Base-by-base conservation (phyloP, 1,140 invertebrate species). In the Cryptotermes secundus region DNA sequence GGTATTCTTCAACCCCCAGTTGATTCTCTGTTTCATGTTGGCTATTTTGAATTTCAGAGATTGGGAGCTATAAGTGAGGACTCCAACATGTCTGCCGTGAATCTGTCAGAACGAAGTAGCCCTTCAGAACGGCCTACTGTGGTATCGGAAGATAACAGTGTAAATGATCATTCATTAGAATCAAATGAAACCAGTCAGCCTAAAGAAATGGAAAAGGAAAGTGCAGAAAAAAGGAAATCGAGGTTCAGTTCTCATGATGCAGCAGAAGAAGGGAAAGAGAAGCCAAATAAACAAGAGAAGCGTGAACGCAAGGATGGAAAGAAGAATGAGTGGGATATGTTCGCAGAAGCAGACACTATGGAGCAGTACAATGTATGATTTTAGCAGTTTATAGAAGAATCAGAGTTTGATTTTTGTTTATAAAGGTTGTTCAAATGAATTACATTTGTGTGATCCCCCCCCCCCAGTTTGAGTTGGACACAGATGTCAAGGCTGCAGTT, bases 291-390 rank as follows among this genome's bases (percentile, higher is more conserved):
- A 79, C 86, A 85, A 79, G 87, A 89, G 85, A 88, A 90, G 88
- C 36, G 83, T 31, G 84, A 86, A 84, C 86, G 87, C 9, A 89
- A 91, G 86, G 85, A 86, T n/a, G 86, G 85, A 34, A 93, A 92
- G 86, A 89, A 90, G 72, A 91, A 93, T 81, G 93, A 95, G 87
- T 94, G 95, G 93, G 96, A 96, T 88, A 97, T 97, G 95, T 97
- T 97, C 90, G 95, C 96, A 7, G 96, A 97, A 89, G 95, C 95
- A 84, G 97, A 99, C 88, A 96, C 94, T 88, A 93, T 95, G 86
- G 94, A 94, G 65, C 94, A 96, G 90, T 95, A 96, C 88, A 94
- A 94, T 92, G 97, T 98, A 92, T 94, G 94, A 19, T 49, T 49
- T 49, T 49, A 49, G 45, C 45, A 19, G 45, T 49, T 49, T 22